These are phyloP conservation scores for Eulemur albifrons DNA, from an alignment of 2,797 vertebrate genomes.

Conservation along the genomic window DNA sequence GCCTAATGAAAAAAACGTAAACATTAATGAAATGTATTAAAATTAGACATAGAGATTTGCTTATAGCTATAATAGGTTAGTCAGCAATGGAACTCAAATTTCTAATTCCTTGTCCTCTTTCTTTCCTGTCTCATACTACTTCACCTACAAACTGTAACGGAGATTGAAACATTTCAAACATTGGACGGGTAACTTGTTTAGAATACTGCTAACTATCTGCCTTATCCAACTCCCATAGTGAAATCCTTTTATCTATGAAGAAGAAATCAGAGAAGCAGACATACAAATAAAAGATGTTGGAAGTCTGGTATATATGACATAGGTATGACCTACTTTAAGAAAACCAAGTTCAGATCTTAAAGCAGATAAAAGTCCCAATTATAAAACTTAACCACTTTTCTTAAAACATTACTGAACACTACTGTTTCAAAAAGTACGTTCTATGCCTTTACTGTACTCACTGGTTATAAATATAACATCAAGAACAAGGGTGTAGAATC, in stretches of 20 bases:
- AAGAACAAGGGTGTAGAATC: conserved; percentile 37
- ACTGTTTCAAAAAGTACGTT: background rate
- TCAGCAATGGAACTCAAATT: background rate
- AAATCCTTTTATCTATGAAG: conserved; percentile 15
- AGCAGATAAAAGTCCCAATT: conserved; percentile 15
- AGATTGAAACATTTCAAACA: background rate
- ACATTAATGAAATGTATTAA: background rate
- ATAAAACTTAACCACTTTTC: conserved; percentile 27
- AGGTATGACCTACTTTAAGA: background rate
- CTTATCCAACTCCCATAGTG: background rate
- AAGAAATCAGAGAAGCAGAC: background rate
- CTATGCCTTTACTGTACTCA: background rate
- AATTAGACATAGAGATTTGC: conserved; percentile 6
- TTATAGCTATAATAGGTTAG: background rate
- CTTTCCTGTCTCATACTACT: background rate
- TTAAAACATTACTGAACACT: background rate
- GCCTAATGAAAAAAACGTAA: conserved; percentile 85
- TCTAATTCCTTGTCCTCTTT: conserved; percentile 12
- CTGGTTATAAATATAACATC: background rate
- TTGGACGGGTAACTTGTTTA: background rate
- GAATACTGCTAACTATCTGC: background rate
- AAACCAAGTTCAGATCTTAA: conserved; percentile 17
- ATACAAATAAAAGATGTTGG: background rate
- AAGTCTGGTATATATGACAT: background rate
- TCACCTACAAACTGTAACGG: background rate